phyloP scores from a whole-genome alignment of 2,888 invertebrate genomes.

The Diogma glabrata region DNA sequence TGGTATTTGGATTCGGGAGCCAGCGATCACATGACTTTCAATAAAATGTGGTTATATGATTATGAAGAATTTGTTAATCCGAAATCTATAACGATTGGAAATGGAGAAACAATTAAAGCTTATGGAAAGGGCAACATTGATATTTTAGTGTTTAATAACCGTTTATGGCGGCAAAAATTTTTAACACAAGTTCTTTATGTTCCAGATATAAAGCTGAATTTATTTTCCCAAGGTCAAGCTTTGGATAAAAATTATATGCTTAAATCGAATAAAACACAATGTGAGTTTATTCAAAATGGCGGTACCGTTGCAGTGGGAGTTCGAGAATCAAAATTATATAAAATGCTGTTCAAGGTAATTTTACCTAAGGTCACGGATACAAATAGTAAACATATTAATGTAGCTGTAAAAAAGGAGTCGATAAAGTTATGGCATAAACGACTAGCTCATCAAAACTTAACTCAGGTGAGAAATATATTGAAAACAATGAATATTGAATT shows the following conservation, averaged over 20 bases:
- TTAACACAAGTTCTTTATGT: constrained; percentile 19
- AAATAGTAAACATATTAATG: not conserved
- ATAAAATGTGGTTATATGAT: constrained; percentile 7
- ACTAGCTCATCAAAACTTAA: constrained; percentile 14
- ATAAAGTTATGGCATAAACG: constrained; percentile 15
- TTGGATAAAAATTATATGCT: constrained; percentile 13
- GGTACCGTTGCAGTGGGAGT: constrained; percentile 14
- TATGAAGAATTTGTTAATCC: too few species aligned
- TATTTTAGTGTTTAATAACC: constrained; percentile 15
- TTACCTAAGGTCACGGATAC: too few species aligned
- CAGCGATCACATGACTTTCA: constrained; percentile 19
- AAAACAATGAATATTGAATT: constrained; percentile 11
- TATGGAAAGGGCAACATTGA: constrained; percentile 17
- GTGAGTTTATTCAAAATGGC: constrained; percentile 14
- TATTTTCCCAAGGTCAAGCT: constrained; percentile 12
- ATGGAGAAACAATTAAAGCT: constrained; percentile 15
- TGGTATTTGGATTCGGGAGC: constrained; percentile 20
- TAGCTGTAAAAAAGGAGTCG: not conserved
- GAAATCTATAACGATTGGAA: constrained; percentile 19
- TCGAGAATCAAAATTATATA: constrained; percentile 15
- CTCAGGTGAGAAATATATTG: constrained; percentile 13
- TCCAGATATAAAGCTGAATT: constrained; percentile 14
- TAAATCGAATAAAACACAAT: not conserved
- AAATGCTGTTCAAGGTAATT: constrained; percentile 10
- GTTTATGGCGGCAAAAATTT: constrained; percentile 10